Base-by-base conservation (phyloP, 2,888 invertebrate genomes). In the Drosophila mulleri region DNA sequence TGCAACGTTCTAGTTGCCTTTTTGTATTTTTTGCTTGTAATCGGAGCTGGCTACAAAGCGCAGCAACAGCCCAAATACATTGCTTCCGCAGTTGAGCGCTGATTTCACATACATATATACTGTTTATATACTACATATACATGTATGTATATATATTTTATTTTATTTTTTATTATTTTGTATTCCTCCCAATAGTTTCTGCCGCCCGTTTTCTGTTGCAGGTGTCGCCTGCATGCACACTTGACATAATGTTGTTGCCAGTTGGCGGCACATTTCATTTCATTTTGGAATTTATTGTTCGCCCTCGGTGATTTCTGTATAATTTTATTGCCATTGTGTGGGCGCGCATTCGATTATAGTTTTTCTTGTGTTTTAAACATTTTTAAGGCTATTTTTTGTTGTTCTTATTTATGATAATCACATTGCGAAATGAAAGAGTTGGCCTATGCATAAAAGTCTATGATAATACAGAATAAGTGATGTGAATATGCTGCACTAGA, bases 221-320 rank as follows among this genome's bases (percentile, higher is more conserved):
- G 83, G 83, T 80, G 80, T 76, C 79, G 66, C 67, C 73, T 69
- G 76, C 63, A 65, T 64, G 77, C 72, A 69, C 62, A 78, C 80
- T 80, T 80, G 78, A 78, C 78, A 76, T 78, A 80, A 78, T 78
- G 80, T 62, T 76, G 77, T 62, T 78, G 79, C 74, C 79, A 80
- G 71, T 79, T 79, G 74, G 72, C 66, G 68, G 75, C 75, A 65
- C 68, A 78, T 82, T 78, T 78, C 70, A 78, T 78, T 80, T 76
- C 67, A 72, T 62, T 75, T 75, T 67, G 50, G 59, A 79, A 78
- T 79, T 79, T 81, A 78, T 67, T 74, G 70, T 66, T 81, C 81
- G 78, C 78, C 69, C 58, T 72, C 77, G 67, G 44, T 66, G 78
- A 79, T 67, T 79, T 79, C 67, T 65, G 77, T 81, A 78, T 77